These are phyloP conservation scores for Leucophenga maculata DNA, from an alignment of 2,888 invertebrate species.

Conservation along the genomic window DNA sequence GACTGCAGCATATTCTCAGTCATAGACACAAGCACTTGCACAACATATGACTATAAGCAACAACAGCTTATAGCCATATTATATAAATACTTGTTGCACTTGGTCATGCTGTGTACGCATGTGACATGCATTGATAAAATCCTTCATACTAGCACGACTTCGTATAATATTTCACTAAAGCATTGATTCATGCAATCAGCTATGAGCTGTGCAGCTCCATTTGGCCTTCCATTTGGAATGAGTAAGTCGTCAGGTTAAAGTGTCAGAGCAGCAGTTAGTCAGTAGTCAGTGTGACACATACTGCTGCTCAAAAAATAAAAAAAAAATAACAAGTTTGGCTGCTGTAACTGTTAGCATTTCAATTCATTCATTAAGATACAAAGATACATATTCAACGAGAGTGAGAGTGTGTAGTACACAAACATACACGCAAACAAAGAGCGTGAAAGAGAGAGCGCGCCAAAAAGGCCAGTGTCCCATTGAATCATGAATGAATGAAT, in stretches of 20 bases:
- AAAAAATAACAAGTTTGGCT: background rate
- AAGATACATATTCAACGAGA: background rate
- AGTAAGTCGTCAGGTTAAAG: too few species aligned
- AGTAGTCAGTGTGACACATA: background rate
- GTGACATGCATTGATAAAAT: background rate
- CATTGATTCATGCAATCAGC: background rate
- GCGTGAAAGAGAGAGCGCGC: background rate
- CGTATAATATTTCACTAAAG: background rate
- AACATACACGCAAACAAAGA: too few species aligned
- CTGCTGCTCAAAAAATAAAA: background rate
- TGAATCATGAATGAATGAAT: background rate
- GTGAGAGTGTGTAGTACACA: constrained; percentile 1
- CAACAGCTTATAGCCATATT: too few species aligned
- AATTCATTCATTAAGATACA: background rate
- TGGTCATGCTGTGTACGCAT: background rate
- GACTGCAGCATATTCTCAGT: too few species aligned
- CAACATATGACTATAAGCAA: too few species aligned
- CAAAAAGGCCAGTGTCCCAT: background rate
- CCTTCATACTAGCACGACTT: background rate
- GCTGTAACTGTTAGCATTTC: background rate
- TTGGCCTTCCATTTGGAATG: too few species aligned
- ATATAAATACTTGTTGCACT: constrained; percentile 3
- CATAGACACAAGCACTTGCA: too few species aligned
- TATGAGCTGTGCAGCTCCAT: too few species aligned
- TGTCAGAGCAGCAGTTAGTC: background rate